These are phyloP conservation scores for Platalea minor DNA, from an alignment of 2,797 vertebrate species.

Conservation along the genomic window DNA sequence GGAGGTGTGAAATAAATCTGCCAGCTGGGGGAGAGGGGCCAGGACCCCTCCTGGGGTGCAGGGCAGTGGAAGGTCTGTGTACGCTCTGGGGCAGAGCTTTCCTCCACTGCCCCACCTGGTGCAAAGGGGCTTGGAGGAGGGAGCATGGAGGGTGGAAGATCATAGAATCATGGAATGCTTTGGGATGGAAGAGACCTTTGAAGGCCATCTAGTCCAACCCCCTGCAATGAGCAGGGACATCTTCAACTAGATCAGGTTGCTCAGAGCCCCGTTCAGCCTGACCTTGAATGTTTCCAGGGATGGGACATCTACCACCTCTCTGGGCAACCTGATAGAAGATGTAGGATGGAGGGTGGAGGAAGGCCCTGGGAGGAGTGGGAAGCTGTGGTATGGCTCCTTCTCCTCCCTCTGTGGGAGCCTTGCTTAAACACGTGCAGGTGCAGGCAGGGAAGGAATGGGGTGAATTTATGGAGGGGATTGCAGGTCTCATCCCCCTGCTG, in stretches of 20 bases:
- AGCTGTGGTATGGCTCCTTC: not conserved
- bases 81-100: not conserved
- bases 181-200: not conserved
- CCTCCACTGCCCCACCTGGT: not conserved
- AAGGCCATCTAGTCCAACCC: not conserved
- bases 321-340: not conserved
- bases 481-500: rapidly evolving
- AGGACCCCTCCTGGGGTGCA: not conserved
- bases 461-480: not conserved
- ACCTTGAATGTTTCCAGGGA: not conserved
- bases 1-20: not conserved
- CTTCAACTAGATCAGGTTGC: not conserved
- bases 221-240: not conserved
- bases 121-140: not conserved
- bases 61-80: not conserved
- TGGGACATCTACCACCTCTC: not conserved
- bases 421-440: not conserved
- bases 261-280: not conserved
- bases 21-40: not conserved
- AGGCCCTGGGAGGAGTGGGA: not conserved
- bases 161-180: not conserved
- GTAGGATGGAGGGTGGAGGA: not conserved
- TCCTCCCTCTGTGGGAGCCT: rapidly evolving
- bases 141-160: not conserved
- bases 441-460: not conserved